Evolutionary conservation across 2,888 invertebrate genomes (phyloP), one percentile per base, ranked within the genome.

Genomic region (Crossocerus cetratus): DNA sequence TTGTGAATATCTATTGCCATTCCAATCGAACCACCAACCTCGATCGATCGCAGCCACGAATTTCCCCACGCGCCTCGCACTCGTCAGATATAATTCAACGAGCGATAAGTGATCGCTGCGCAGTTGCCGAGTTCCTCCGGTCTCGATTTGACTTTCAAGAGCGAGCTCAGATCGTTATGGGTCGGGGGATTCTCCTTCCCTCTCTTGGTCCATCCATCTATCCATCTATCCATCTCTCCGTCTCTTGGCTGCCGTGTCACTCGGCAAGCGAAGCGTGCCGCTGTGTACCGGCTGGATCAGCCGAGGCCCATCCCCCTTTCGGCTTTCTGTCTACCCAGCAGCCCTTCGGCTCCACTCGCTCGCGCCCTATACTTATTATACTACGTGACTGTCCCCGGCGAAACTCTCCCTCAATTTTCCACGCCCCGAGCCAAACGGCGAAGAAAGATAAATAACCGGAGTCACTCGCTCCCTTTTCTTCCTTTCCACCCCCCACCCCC

Each of bases 371-470:
- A 63, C 72, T 76, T 74, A 77, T 84, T 76, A 77, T 72, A 68
- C 71, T 76, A 79, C 78, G 77, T 80, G 81, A 77, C 80, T 65
- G 79, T 69, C 77, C 77, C 60, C 74, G 70, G 68, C n/a, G 73
- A 75, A 84, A 86, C 75, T 83, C 80, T 81, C 71, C 76, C 70
- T 73, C 80, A 75, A 80, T 77, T 79, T 80, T 77, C 61, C 65
- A 66, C 65, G 59, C 22, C 69, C 65, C 65, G 74, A 73, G 32
- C 32, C 76, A 80, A 82, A 82, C 78, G 78, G 72, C 74, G 65
- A 65, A 73, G 70, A 78, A 84, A 84, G 81, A 84, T 79, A 81
- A 82, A 85, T 84, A 84, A 80, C 79, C 76, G 32, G 11, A 32
- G 32, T 65, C 44, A 69, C 65, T 65, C 72, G 69, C 64, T 59